A percentile compares a stretch with the other conserved stretches of the same genome.
These are phyloP conservation scores for Lycaena phlaeas DNA, from an alignment of 2,888 invertebrate species.

Conservation along the genomic window DNA sequence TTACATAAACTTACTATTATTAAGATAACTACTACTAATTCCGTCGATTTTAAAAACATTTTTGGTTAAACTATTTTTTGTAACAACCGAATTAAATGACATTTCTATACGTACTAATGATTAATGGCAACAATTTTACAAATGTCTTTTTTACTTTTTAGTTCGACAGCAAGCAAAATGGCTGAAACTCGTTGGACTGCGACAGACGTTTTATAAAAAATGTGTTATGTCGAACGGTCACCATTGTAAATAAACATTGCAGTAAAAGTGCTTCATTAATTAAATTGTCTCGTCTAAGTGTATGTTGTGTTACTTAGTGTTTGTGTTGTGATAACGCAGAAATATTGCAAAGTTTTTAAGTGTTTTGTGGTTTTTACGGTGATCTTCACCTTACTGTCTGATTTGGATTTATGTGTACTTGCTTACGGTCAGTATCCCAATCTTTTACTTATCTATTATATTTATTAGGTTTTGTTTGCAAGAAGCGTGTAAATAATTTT, in stretches of 20 bases:
- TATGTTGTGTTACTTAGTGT: constrained; percentile 42
- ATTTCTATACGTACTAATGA: constrained; percentile 20
- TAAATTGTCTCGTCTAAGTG: constrained; percentile 44
- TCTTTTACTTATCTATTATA: constrained; percentile 1
- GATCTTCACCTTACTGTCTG: constrained; percentile 43
- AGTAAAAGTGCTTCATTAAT: constrained; percentile 34
- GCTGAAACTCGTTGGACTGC: constrained; percentile 52
- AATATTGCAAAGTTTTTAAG: constrained; percentile 40
- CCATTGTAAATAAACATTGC: constrained; percentile 52
- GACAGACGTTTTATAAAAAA: constrained; percentile 53
- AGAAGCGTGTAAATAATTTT: constrained; percentile 42
- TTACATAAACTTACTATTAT: too few relatives aligned
- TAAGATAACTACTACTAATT: too few relatives aligned
- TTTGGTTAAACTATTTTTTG: too few relatives aligned
- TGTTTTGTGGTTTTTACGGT: constrained; percentile 62
- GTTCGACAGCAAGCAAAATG: constrained; percentile 53
- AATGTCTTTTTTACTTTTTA: constrained; percentile 26
- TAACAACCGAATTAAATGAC: too few relatives aligned
- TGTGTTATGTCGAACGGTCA: constrained; percentile 37
- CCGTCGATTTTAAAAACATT: too few relatives aligned
- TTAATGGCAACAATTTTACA: constrained; percentile 6
- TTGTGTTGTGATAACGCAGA: constrained; percentile 33
- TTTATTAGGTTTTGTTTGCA: constrained; percentile 24
- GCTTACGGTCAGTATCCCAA: constrained; percentile 46
- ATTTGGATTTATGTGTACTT: constrained; percentile 69